These are phyloP conservation scores for Astur gentilis DNA, from an alignment of 2,113 vertebrate species.

Conservation along the genomic window DNA sequence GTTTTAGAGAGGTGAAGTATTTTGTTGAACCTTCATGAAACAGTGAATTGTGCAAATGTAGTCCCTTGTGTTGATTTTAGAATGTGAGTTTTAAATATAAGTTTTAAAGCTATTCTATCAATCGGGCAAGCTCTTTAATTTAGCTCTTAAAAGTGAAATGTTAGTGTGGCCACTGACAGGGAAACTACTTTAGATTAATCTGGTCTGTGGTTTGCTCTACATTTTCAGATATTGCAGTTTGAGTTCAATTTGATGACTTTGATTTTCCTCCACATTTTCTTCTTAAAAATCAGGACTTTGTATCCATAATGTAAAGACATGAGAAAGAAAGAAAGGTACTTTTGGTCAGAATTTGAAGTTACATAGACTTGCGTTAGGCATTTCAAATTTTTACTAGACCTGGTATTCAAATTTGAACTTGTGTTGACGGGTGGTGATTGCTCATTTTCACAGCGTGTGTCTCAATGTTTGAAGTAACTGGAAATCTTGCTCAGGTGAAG, in stretches of 20 bases:
- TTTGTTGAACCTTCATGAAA: background rate
- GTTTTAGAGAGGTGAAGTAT: background rate
- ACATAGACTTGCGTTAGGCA: fast-evolving
- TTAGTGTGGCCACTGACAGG: background rate
- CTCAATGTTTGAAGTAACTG: background rate
- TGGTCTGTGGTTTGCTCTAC: background rate
- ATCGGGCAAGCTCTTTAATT: background rate
- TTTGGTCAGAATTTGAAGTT: background rate
- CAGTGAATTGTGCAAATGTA: background rate
- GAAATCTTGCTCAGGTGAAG: background rate
- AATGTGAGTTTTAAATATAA: background rate
- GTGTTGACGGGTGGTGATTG: background rate
- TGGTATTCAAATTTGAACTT: background rate
- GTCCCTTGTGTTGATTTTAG: background rate
- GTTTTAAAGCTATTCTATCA: background rate
- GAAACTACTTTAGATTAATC: background rate
- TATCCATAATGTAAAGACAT: background rate
- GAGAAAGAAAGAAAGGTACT: background rate
- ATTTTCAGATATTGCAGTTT: background rate
- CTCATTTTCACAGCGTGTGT: background rate
- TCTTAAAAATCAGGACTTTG: background rate
- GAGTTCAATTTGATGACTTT: background rate
- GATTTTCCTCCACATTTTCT: background rate
- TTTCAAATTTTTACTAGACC: background rate
- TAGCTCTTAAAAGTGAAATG: background rate